Evolutionary conservation across 1,140 invertebrate species (phyloP), one percentile per base, ranked within the genome.

Genomic region (Zaprionus kolodkinae): DNA sequence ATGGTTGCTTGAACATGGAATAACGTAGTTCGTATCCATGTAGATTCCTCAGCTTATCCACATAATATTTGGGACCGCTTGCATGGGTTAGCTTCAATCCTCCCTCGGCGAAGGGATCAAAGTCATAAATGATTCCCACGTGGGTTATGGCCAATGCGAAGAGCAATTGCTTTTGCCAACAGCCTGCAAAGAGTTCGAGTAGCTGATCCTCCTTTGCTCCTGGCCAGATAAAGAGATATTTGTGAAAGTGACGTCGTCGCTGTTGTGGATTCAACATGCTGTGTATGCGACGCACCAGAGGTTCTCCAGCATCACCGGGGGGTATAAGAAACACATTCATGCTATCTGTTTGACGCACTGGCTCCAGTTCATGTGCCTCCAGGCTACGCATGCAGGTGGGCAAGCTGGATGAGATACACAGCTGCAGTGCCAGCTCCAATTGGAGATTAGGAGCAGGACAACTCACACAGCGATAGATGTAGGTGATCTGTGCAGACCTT

Each of bases 201-300:
- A 92, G 15, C n/a, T 81, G 70, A 12, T 54, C 11, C 13, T 59
- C 11, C 3, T 6, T 43, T 6, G 87, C 84, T 4, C 35, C 57
- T 2, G 78, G 75, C 91, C 91, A 92, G 3, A 92, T 30, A 9
- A 92, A 92, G 10, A 92, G 36, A 64, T 92, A 92, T 56, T 89
- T 88, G 30, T 92, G 91, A 2, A 81, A 36, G 9, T 83, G 79
- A 1, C 87, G 90, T 0, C 72, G 66, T 0, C 35, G 45, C 63
- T 92, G 91, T 6, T 54, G 70, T 4, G 81, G 60, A 81, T 92
- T 92, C 5, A 92, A 17, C 77, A 91, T 83, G 15, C 71, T 27
- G 48, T 75, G 15, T 11, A 92, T 88, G 0, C 81, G 74, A 25
- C 71, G 65, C 7, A 83, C 61, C 6, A 84, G 4, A 6, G 68